Evolutionary conservation across 2,888 invertebrate genomes (phyloP).

Genomic region (Nymphalis urticae): DNA sequence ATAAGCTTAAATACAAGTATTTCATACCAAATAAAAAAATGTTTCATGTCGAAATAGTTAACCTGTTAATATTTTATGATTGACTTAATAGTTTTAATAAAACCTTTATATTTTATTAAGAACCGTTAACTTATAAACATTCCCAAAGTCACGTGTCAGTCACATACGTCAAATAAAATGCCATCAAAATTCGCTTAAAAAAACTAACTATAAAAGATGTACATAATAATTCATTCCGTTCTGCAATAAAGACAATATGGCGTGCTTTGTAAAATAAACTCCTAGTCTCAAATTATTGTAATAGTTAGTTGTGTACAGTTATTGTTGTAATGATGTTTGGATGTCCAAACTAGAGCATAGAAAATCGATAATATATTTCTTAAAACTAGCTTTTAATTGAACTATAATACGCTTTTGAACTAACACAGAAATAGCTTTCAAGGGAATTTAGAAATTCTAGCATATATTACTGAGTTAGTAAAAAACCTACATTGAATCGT

Average conservation of each 20-base stretch:
- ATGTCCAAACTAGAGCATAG: constrained; percentile 19
- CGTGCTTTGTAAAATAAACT: constrained; percentile 67
- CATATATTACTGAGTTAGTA: background rate
- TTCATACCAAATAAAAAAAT: too few species aligned
- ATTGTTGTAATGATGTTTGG: constrained; percentile 14
- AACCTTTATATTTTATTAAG: background rate
- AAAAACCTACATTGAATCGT: background rate
- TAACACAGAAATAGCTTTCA: background rate
- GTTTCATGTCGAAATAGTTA: too few species aligned
- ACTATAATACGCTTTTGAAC: background rate
- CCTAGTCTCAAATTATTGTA: constrained; percentile 32
- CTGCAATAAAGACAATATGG: constrained; percentile 73
- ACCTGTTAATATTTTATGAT: too few species aligned
- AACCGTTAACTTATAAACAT: background rate
- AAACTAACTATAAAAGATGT: constrained; percentile 10
- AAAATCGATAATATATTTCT: constrained; percentile 7
- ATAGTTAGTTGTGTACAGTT: constrained; percentile 24
- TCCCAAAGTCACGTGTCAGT: background rate
- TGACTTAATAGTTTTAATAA: too few species aligned
- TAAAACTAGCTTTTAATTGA: constrained; percentile 6
- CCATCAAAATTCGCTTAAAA: background rate
- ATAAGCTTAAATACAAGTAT: too few species aligned
- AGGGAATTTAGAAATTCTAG: background rate
- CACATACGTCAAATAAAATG: background rate
- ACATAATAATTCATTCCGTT: constrained; percentile 25